phyloP scores from a whole-genome alignment of 2,113 vertebrate species.

The Furnarius figulus region DNA sequence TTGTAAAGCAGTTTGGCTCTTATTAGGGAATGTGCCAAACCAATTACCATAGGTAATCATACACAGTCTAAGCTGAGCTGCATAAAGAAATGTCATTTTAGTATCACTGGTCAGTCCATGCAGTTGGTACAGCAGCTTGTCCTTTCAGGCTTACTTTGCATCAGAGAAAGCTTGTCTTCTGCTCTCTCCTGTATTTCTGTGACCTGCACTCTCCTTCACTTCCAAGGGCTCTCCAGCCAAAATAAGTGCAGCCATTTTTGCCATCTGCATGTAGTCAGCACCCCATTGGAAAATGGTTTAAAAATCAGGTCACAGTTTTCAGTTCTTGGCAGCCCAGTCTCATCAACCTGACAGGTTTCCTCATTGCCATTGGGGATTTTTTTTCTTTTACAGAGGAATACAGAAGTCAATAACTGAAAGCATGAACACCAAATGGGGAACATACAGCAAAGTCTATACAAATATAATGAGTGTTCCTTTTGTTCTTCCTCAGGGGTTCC shows the following conservation, averaged over 20 bases:
- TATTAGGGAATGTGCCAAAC: background rate
- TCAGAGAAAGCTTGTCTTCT: background rate
- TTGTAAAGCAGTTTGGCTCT: background rate
- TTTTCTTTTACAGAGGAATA: background rate
- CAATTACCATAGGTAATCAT: background rate
- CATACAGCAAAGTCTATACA: background rate
- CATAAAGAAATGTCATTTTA: background rate
- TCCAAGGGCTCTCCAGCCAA: background rate
- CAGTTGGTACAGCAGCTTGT: background rate
- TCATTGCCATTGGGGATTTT: background rate
- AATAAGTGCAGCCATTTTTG: background rate
- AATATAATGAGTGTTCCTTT: background rate
- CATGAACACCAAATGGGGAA: background rate
- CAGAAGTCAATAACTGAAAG: background rate
- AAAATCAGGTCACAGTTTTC: background rate
- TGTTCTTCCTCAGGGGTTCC: background rate
- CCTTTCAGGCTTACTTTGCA: background rate
- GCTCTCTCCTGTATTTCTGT: background rate
- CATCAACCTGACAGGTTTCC: background rate
- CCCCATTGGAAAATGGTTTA: background rate
- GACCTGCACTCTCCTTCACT: background rate
- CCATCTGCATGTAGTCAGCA: background rate
- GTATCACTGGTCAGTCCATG: background rate
- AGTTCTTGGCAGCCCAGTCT: background rate
- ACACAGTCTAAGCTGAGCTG: background rate